Conservation (phyloP, 2,797 vertebrate genomes). For the Rhinogobio ventralis region DNA sequence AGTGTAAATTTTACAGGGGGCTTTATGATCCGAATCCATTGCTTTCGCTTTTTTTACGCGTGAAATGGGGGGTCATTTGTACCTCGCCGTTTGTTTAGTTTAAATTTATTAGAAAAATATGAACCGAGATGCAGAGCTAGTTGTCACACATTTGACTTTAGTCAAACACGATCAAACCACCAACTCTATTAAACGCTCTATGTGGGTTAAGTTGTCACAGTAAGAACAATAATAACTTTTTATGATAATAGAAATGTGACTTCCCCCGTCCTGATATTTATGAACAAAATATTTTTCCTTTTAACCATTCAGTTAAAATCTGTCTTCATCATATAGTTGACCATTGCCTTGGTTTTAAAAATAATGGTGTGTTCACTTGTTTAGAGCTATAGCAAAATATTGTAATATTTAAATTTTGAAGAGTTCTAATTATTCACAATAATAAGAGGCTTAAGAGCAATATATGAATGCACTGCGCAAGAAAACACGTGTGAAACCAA, state of each 20-base stretch:
- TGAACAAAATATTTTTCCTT: not conserved
- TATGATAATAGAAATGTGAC: not conserved
- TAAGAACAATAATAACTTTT: not conserved
- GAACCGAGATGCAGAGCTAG: not conserved
- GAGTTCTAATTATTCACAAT: not conserved
- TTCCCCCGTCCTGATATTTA: not conserved
- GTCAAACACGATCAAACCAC: not conserved
- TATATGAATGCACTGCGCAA: not conserved
- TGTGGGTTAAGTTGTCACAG: no score
- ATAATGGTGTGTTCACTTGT: not conserved
- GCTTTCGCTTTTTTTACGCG: not conserved
- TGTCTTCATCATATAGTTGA: not conserved
- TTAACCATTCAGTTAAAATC: not conserved
- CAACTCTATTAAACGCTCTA: not conserved
- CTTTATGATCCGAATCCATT: not conserved
- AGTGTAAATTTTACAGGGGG: not conserved
- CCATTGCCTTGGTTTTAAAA: not conserved
- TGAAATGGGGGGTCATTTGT: not conserved
- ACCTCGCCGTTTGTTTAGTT: not conserved
- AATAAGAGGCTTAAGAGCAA: not conserved
- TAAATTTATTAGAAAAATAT: not conserved
- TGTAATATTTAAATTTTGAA: not conserved
- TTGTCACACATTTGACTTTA: not conserved
- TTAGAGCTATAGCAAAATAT: not conserved
- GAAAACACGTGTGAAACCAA: not conserved